Evolutionary conservation across 2,888 invertebrate species (phyloP), one percentile per base, ranked within the genome.

Genomic region (Diarsia rubi): DNA sequence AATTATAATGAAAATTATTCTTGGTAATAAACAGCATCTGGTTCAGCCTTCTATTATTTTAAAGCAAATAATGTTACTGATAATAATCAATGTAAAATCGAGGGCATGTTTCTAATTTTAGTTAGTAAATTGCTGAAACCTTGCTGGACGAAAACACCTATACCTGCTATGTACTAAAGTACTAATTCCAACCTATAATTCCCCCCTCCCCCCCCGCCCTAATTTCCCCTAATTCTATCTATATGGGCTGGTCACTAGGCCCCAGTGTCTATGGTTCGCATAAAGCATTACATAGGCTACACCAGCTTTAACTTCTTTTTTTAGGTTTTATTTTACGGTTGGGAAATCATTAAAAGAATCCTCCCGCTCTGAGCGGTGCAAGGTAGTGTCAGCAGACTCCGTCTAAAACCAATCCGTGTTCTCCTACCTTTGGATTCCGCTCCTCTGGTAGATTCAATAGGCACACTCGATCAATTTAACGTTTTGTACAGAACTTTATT

Each of bases 11-110:
- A 62, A n/a, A 72, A 70, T 67, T 73, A 57, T 45, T 44, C n/a
- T 44, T 27, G 47, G 27, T 47, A 69, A 21, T 66, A 73, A 75
- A 66, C n/a, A 27, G 27, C 57, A 74, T 31, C 57, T 73, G 47
- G 11, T 59, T 16, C 14, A 24, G 4, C 21, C 8, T 5, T n/a
- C 16, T 16, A 14, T 31, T 52, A 31, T 49, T 60, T 19, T 11
- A 16, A 19, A 19, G 44, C 9, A 44, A n/a, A 57, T 54, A 27
- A 19, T 19, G 27, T 59, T 21, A 21, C 19, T 1, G 19, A n/a
- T n/a, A n/a, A 14, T 37, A 60, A 60, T 37, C 0, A 21, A 31
- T 19, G 31, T 14, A 24, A 54, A 54, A 6, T 54, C 12, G 24
- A 24, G 54, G 1, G 6, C 54, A 24, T 24, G 24, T 27, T 54